Evolutionary conservation across 2,888 invertebrate species (phyloP).

Genomic region (Timema podura): DNA sequence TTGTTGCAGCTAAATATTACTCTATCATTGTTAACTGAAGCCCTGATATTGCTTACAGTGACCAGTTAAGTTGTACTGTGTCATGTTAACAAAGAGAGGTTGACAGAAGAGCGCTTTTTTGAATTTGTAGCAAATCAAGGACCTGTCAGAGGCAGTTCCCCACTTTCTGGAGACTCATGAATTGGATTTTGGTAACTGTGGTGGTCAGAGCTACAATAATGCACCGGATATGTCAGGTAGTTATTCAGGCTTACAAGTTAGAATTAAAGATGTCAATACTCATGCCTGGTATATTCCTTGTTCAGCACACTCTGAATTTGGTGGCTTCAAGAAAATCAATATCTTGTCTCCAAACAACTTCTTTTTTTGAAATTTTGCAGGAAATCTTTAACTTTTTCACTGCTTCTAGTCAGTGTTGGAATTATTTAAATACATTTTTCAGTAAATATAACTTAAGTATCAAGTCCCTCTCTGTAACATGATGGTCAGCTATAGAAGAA

Average conservation of each 20-base stretch:
- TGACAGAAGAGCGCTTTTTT: slow-evolving; percentile 1
- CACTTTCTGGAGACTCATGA: not conserved
- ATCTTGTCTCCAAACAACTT: slow-evolving; percentile 6
- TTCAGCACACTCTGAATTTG: slow-evolving; percentile 11
- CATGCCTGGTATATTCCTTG: not conserved
- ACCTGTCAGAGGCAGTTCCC: not conserved
- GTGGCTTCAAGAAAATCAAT: not conserved
- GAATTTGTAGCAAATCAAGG: not conserved
- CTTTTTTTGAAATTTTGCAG: not conserved
- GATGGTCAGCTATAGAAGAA: not conserved
- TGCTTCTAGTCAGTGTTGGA: not conserved
- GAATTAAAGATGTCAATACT: too few species aligned
- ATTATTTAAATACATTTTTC: not conserved
- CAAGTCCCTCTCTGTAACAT: not conserved
- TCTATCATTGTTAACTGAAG: slow-evolving; percentile 10
- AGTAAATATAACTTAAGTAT: not conserved
- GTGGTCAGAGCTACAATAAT: not conserved
- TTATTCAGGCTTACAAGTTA: not conserved
- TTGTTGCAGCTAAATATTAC: slow-evolving; percentile 10
- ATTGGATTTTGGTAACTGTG: not conserved
- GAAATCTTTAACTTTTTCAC: not conserved
- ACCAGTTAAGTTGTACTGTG: slow-evolving; percentile 1
- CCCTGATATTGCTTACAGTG: slow-evolving; percentile 2
- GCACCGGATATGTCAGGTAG: not conserved
- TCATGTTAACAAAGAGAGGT: not conserved